Conservation (phyloP, 2,113 vertebrate species). For the Leucoraja erinaceus region DNA sequence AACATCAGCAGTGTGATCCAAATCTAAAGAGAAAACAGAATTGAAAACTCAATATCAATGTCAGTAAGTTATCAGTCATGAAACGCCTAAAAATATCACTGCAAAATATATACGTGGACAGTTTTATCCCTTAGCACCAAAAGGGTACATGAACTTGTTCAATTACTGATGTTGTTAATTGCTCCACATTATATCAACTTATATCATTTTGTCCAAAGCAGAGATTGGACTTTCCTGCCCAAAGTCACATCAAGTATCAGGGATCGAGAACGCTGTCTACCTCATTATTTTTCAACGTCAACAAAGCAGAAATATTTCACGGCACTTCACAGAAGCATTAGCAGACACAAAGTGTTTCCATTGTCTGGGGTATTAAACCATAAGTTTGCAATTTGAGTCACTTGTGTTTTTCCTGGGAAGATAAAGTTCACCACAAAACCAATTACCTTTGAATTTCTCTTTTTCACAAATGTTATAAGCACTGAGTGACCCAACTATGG, state of each 20-base stretch:
- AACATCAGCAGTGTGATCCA: slow-evolving; percentile 96
- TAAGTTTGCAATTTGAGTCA: not conserved
- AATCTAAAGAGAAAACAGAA: slow-evolving; percentile 60
- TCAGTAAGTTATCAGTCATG: not conserved
- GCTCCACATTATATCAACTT: not conserved
- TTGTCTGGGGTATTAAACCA: not conserved
- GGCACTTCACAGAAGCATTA: no score
- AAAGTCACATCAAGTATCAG: not conserved
- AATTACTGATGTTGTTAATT: not conserved
- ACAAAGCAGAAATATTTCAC: no score
- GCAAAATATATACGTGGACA: not conserved
- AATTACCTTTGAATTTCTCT: no score
- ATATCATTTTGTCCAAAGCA: not conserved
- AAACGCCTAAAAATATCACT: not conserved
- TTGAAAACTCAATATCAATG: not conserved
- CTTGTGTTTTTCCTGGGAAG: not conserved
- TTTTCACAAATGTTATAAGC: no score
- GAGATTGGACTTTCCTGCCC: not conserved
- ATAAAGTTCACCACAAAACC: not conserved
- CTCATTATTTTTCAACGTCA: not conserved
- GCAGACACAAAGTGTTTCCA: not conserved
- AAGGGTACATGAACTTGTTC: not conserved
- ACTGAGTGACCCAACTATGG: no score
- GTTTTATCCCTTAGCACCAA: not conserved
- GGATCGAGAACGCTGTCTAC: not conserved